These are phyloP conservation scores for Plagodis pulveraria DNA, from an alignment of 2,888 invertebrate genomes.

Conservation along the genomic window DNA sequence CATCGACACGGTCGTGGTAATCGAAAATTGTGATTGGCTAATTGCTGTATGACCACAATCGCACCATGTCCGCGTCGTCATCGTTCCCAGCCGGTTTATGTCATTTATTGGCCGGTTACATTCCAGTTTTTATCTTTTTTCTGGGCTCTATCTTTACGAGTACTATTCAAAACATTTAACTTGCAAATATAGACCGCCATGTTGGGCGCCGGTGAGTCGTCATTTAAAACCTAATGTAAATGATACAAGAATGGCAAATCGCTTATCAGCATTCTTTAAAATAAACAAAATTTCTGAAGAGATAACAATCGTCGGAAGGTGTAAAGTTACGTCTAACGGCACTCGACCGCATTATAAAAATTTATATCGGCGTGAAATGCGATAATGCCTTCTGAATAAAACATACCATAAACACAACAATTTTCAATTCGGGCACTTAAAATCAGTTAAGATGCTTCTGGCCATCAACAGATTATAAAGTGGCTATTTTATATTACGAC, in stretches of 20 bases:
- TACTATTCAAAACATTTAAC: slow-evolving; percentile 22
- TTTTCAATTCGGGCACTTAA: slow-evolving; percentile 16
- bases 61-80: slow-evolving; percentile 36
- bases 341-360: slow-evolving; percentile 21
- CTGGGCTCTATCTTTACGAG: slow-evolving; percentile 19
- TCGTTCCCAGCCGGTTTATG: slow-evolving; percentile 38
- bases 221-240: slow-evolving; percentile 49
- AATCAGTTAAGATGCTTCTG: slow-evolving; percentile 7
- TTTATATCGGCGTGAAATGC: slow-evolving; percentile 33
- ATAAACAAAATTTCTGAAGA: slow-evolving; percentile 36
- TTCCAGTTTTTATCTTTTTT: slow-evolving; percentile 21
- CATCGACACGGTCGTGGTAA: slow-evolving; percentile 64
- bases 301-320: slow-evolving; percentile 34
- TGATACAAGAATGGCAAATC: slow-evolving; percentile 46
- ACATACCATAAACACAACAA: slow-evolving; percentile 20
- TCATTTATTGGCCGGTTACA: slow-evolving; percentile 39
- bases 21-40: slow-evolving; percentile 75
- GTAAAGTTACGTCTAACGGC: slow-evolving; percentile 36
- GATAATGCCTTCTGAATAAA: slow-evolving; percentile 24
- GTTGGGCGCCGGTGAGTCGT: slow-evolving; percentile 43
- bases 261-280: slow-evolving; percentile 55
- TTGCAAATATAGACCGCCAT: slow-evolving; percentile 21
- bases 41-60: slow-evolving; percentile 57
- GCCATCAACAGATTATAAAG: too few species aligned
- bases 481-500: too few species aligned